Percentiles rank a stretch among this genome's conserved stretches.
Conservation (phyloP, 2,888 invertebrate species). For the Nomada ferruginata region DNA sequence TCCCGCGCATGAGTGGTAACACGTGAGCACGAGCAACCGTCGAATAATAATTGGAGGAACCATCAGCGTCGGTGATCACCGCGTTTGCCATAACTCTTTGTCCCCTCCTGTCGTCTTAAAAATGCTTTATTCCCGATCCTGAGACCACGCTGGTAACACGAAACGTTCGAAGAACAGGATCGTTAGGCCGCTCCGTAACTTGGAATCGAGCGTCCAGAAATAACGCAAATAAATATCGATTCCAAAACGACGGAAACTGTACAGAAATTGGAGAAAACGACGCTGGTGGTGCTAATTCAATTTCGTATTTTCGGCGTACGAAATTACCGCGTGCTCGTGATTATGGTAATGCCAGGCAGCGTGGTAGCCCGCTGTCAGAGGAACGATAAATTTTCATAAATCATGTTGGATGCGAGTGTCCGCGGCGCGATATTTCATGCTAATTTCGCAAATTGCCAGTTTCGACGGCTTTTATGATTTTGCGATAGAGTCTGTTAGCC, state of each 20-base stretch:
- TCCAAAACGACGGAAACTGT: not conserved
- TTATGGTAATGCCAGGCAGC: slow-evolving; percentile 22
- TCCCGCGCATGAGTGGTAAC: slow-evolving; percentile 25
- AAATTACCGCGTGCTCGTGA: slow-evolving; percentile 23
- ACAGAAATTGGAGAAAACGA: not conserved
- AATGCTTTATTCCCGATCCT: slow-evolving; percentile 16
- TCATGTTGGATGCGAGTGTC: slow-evolving; percentile 24
- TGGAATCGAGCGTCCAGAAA: not conserved
- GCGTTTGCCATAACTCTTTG: slow-evolving; percentile 46
- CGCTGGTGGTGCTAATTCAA: slow-evolving; percentile 26
- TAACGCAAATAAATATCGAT: not conserved
- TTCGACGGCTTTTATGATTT: slow-evolving; percentile 48
- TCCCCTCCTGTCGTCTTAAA: slow-evolving; percentile 8
- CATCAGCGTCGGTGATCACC: slow-evolving; percentile 68
- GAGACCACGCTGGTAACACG: not conserved
- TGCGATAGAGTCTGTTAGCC: slow-evolving; percentile 46
- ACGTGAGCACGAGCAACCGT: slow-evolving; percentile 30
- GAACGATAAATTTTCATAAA: slow-evolving; percentile 53
- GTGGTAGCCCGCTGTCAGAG: slow-evolving; percentile 24
- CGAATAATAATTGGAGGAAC: slow-evolving; percentile 71
- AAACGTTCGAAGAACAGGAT: not conserved
- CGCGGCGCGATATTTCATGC: slow-evolving; percentile 55
- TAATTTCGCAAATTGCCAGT: slow-evolving; percentile 70
- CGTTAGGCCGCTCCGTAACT: not conserved
- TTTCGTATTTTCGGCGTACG: slow-evolving; percentile 13